Base-by-base conservation (phyloP, 1,140 invertebrate genomes). In the Littorina saxatilis region DNA sequence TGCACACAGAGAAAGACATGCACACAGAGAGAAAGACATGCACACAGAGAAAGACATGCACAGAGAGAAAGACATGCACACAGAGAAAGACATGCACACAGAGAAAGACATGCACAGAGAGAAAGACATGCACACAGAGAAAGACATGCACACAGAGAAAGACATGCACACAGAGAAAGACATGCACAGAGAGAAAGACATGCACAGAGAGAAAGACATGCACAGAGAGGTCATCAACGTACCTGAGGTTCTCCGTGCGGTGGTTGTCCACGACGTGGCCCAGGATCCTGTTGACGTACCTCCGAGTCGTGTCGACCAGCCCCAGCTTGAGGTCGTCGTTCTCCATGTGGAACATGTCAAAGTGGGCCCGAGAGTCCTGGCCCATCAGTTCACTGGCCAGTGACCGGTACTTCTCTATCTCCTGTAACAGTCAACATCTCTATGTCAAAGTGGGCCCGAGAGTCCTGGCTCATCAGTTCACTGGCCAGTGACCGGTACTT, bases 251-350 rank as follows among this genome's bases (percentile, higher is more conserved):
- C 81, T 92, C 91, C 5, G 52, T 82, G 39, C 91, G 85, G 79
- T 92, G 91, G 66, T 92, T 90, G 77, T 87, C 79, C 32, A 91
- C 89, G 23, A 92, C 90, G 47, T 86, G 87, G 15, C 84, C 86
- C 23, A 92, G 87, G 15, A 92, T 83, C 55, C 85, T 87, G 82
- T 91, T 86, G 15, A 89, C 88, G 58, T 90, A 81, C 39, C 84
- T 86, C 27, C 87, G 80, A 17, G 89, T 85, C 35, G 87, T 88
- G 50, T 92, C 87, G 29, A 90, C 88, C 50, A 92, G 81, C 11
- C 91, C 91, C 70, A 87, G 68, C 83, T 92, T 92, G 35, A 92
- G 82, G 80, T 92, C 91, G 73, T 92, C 91, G 85, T 89, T 89
- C 55, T 92, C 90, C 63, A 92, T 83, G 7, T 88, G 85, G 55